These are phyloP conservation scores for Pachypanchax playfairii DNA, from an alignment of 2,113 vertebrate species.

Conservation along the genomic window DNA sequence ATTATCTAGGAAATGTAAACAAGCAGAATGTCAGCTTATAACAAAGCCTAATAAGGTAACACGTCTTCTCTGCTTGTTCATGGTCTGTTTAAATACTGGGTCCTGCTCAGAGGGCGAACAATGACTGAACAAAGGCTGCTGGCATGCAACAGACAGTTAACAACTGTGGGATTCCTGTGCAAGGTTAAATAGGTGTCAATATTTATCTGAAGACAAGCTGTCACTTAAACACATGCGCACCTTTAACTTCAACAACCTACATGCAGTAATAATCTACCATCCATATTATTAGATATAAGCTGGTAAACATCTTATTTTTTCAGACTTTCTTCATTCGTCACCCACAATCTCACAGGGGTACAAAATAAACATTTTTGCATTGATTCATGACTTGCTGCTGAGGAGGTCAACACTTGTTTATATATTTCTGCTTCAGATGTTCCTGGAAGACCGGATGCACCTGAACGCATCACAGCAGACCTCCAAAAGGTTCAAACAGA, in stretches of 20 bases:
- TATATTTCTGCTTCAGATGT: neutral
- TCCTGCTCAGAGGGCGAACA: conserved; percentile 18
- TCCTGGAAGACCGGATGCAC: neutral
- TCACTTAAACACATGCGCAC: neutral
- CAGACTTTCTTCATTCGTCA: conserved; percentile 17
- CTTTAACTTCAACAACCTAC: too few species aligned
- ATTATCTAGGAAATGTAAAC: conserved; percentile 71
- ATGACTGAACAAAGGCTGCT: conserved; percentile 13
- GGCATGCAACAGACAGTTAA: conserved; percentile 29
- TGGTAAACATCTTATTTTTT: conserved; percentile 47
- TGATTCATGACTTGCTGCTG: conserved; percentile 1
- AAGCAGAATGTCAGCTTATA: conserved; percentile 51
- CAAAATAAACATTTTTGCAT: neutral
- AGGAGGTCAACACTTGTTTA: neutral
- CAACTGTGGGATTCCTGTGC: conserved; percentile 25
- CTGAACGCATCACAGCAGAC: conserved; percentile 49
- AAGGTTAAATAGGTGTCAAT: conserved; percentile 14
- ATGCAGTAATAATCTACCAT: too few species aligned
- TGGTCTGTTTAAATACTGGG: conserved; percentile 42
- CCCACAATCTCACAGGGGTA: too few species aligned
- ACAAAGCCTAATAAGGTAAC: conserved; percentile 73
- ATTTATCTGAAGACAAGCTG: conserved; percentile 17
- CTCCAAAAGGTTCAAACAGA: conserved; percentile 19
- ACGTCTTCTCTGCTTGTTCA: conserved; percentile 28
- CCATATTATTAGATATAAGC: conserved; percentile 28